phyloP scores from a whole-genome alignment of 2,113 vertebrate genomes.

The Neolamprologus kungweensis region DNA sequence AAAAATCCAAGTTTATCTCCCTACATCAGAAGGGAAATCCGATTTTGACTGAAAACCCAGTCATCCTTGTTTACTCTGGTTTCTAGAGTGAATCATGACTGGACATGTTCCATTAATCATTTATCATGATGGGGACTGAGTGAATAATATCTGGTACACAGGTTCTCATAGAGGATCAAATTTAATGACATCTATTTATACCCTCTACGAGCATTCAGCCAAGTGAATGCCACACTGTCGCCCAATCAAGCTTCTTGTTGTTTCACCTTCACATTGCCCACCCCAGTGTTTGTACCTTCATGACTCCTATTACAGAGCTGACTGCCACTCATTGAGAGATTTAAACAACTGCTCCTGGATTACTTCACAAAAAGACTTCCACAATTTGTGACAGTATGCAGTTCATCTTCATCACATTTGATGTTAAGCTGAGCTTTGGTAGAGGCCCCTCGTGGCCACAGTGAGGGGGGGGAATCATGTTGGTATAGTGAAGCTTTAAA shows the following conservation, averaged over 20 bases:
- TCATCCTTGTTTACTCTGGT: not conserved
- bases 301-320: not conserved
- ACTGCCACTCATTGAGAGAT: not conserved
- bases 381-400: not conserved
- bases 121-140: not conserved
- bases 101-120: constrained; percentile 20
- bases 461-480: not conserved
- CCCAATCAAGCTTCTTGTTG: constrained; percentile 14
- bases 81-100: not conserved
- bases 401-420: not conserved
- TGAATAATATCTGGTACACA: constrained; percentile 51
- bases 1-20: not conserved
- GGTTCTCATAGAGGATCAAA: constrained; percentile 61
- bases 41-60: not conserved
- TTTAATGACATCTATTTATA: constrained; percentile 69
- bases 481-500: constrained; percentile 18
- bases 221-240: constrained; percentile 12
- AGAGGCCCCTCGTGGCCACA: not conserved
- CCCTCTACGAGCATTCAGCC: constrained; percentile 52
- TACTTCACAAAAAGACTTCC: not conserved
- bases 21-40: not conserved
- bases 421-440: not conserved
- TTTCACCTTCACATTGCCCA: not conserved
- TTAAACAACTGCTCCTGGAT: not conserved
- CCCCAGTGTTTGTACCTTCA: not conserved